A percentile compares a stretch with the other conserved stretches of the same genome.
Conservation (phyloP, 2,113 vertebrate genomes). For the Rousettus leschenaultii region DNA sequence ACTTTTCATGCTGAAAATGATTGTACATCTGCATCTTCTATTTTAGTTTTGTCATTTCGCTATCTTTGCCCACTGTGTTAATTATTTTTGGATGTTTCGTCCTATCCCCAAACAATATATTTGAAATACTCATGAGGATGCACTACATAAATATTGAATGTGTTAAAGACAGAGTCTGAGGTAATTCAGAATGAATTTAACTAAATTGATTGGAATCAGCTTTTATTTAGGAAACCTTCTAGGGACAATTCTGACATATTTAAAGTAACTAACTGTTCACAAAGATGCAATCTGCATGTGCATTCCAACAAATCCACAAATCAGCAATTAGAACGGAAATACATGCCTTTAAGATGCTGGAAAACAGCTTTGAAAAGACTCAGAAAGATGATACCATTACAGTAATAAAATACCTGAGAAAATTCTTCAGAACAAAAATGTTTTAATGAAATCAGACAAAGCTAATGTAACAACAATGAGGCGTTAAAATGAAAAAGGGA, state of each 20-base stretch:
- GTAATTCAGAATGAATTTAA: conserved; percentile 72
- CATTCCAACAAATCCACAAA: conserved; percentile 40
- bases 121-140: conserved; percentile 64
- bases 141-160: conserved; percentile 64
- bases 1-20: conserved; percentile 64
- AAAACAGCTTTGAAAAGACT: conserved; percentile 4
- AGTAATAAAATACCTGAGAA: background rate
- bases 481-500: background rate
- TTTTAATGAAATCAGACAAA: conserved; percentile 45
- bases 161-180: conserved; percentile 65
- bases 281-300: conserved; percentile 54
- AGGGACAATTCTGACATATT: conserved; percentile 72
- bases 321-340: conserved; percentile 54
- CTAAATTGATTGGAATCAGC: conserved; percentile 72
- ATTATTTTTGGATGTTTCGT: conserved; percentile 71
- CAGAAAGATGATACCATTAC: background rate
- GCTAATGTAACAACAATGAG: background rate
- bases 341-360: conserved; percentile 1
- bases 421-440: conserved; percentile 25
- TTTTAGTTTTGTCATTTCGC: conserved; percentile 64
- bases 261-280: conserved; percentile 71
- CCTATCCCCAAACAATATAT: conserved; percentile 67
- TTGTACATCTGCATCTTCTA: conserved; percentile 70
- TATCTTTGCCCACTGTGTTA: conserved; percentile 64
- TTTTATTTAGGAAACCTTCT: conserved; percentile 71